Conservation (phyloP, 2,113 vertebrate species). For the Pristiophorus japonicus region DNA sequence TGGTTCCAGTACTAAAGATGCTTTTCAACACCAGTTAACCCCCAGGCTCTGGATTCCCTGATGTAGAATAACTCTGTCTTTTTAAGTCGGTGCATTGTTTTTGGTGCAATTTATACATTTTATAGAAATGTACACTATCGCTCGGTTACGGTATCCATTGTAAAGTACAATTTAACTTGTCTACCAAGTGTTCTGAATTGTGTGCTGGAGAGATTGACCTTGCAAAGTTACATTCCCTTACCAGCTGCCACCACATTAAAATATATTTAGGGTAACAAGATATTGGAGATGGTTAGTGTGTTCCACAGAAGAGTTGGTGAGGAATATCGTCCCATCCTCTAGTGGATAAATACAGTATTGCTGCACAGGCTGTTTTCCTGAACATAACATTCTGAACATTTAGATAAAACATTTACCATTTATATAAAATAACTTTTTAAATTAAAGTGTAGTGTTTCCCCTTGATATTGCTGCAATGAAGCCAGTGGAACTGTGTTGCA, state of each 20-base stretch:
- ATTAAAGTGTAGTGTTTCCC: no score
- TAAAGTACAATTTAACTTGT: neutral
- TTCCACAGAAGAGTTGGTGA: neutral
- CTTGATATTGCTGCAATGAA: neutral
- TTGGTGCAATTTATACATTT: neutral
- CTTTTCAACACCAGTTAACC: neutral
- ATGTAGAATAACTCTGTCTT: neutral
- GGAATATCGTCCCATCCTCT: neutral
- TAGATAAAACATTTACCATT: neutral
- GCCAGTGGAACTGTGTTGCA: neutral
- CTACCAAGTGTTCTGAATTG: neutral
- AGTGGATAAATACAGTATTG: neutral
- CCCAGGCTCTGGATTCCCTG: no score
- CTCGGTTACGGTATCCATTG: neutral
- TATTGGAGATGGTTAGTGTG: neutral
- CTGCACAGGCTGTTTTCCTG: neutral
- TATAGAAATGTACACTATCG: neutral
- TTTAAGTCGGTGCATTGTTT: neutral
- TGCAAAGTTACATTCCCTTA: neutral
- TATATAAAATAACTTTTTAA: neutral
- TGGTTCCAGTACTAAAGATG: neutral
- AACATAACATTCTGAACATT: neutral
- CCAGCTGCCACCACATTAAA: neutral
- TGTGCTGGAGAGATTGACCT: neutral
- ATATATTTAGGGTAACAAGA: neutral